Evolutionary conservation across 2,888 invertebrate species (phyloP).

Genomic region (Nipponacmea schrenckii): DNA sequence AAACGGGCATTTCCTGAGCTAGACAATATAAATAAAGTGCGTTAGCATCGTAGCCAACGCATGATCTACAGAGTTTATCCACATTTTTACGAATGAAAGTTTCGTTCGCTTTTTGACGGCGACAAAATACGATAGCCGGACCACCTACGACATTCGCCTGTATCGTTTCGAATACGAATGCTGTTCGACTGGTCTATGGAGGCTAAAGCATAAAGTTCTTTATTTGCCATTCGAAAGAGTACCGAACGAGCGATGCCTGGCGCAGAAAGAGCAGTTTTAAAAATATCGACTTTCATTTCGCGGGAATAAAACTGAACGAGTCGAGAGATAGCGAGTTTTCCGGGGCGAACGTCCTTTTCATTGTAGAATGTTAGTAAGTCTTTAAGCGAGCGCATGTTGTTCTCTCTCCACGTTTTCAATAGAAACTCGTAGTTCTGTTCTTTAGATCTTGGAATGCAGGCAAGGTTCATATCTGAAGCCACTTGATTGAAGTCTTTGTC

Average conservation of each 20-base stretch:
- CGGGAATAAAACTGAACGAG: slow-evolving; percentile 11
- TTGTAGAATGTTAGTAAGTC: slow-evolving; percentile 8
- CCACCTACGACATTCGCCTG: slow-evolving; percentile 18
- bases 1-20: slow-evolving; percentile 24
- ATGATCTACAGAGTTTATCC: not conserved
- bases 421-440: too few relatives aligned
- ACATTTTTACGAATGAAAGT: slow-evolving; percentile 7
- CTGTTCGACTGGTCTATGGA: not conserved
- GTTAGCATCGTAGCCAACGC: slow-evolving; percentile 29
- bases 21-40: slow-evolving; percentile 24
- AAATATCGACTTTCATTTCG: slow-evolving; percentile 10
- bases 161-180: too few relatives aligned
- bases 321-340: slow-evolving; percentile 10
- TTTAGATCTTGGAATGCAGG: too few relatives aligned
- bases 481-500: too few relatives aligned
- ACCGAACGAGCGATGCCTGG: not conserved
- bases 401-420: too few relatives aligned
- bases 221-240: not conserved
- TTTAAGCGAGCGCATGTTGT: slow-evolving; percentile 4
- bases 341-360: slow-evolving; percentile 10
- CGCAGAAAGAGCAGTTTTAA: slow-evolving; percentile 1
- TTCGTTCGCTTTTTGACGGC: slow-evolving; percentile 20
- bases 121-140: slow-evolving; percentile 21
- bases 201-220: not conserved
- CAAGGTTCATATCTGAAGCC: too few relatives aligned